Evolutionary conservation across 2,797 vertebrate species (phyloP).

Genomic region (Picus viridis): DNA sequence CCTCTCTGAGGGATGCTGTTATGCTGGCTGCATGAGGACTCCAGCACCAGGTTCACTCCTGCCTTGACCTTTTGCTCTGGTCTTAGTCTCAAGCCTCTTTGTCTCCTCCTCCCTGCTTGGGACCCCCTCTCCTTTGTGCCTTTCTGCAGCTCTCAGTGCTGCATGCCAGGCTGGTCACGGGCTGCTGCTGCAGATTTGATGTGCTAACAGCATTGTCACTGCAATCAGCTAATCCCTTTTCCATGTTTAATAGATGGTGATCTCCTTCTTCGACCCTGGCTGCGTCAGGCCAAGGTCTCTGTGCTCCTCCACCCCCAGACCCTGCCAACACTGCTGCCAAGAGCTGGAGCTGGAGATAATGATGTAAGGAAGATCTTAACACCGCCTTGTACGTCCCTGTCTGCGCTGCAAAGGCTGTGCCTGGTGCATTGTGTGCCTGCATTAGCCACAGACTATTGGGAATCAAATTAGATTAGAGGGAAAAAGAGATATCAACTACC

Average conservation of each 20-base stretch:
- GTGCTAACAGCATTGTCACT: constrained; percentile 1
- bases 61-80: not conserved
- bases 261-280: not conserved
- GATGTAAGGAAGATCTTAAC: constrained; percentile 45
- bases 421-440: constrained; percentile 42
- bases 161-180: not conserved
- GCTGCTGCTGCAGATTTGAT: constrained; percentile 30
- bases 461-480: constrained; percentile 71
- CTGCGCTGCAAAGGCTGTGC: constrained; percentile 32
- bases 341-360: not conserved
- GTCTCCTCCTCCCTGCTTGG: constrained; percentile 37
- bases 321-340: constrained; percentile 11
- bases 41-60: not conserved
- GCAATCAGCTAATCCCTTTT: constrained; percentile 30
- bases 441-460: constrained; percentile 68
- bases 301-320: constrained; percentile 9
- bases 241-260: not conserved
- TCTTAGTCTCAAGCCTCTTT: constrained; percentile 27
- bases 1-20: not conserved
- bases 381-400: not conserved
- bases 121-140: constrained; percentile 17
- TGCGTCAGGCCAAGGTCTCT: constrained; percentile 12
- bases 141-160: constrained; percentile 9
- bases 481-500: constrained; percentile 68
- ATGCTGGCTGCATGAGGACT: not conserved